phyloP scores from a whole-genome alignment of 2,797 vertebrate species.

The Loris lydekkerianus region DNA sequence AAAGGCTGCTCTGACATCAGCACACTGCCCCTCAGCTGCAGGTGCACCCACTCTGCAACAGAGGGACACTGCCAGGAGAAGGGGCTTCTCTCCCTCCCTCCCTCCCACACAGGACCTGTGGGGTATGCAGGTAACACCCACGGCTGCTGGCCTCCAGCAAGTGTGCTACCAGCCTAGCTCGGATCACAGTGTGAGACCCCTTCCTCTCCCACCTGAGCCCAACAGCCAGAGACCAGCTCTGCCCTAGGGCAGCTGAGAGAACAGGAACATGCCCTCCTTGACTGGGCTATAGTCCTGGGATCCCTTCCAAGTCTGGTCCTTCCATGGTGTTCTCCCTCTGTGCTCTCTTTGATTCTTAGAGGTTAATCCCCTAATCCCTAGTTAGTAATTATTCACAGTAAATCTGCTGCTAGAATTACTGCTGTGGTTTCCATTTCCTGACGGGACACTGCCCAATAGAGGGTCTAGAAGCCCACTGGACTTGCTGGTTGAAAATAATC shows the following conservation, averaged over 20 bases:
- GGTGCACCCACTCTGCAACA: neutral
- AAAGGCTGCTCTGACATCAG: no score
- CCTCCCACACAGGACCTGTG: no score
- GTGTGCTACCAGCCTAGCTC: neutral
- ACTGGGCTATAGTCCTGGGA: neutral
- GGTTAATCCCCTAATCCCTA: neutral
- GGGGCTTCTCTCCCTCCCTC: neutral
- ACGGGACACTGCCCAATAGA: no score
- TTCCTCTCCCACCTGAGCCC: neutral
- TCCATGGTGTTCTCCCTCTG: neutral
- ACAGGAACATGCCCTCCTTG: no score
- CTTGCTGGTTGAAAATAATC: neutral
- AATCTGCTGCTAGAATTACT: neutral
- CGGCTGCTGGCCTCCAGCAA: neutral
- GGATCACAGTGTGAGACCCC: neutral
- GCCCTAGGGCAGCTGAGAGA: neutral
- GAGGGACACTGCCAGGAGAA: no score
- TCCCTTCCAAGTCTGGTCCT: neutral
- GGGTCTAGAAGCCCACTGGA: no score
- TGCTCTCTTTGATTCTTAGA: neutral
- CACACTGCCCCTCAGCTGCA: neutral
- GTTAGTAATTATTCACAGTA: neutral
- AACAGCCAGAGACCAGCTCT: neutral
- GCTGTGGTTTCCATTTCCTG: neutral
- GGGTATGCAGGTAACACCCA: neutral